Base-by-base conservation (phyloP, 1,140 invertebrate genomes). In the Bombus superbus region DNA sequence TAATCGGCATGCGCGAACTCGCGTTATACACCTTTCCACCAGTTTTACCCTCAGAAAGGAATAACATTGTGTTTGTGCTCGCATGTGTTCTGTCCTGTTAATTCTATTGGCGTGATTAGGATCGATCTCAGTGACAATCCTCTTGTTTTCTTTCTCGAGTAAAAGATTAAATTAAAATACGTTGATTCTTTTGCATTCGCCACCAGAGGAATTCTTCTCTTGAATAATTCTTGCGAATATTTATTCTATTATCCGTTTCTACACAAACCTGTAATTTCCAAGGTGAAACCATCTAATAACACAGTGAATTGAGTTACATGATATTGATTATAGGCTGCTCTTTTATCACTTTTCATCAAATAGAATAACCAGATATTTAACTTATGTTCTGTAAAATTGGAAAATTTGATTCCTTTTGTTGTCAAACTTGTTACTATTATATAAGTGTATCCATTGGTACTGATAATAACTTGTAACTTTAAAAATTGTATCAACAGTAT, bases 1-100 rank as follows among this genome's bases (percentile, higher is more conserved):
- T 73, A 81, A 57, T 71, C 78, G 47, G 80, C 44, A 64, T 44
- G 3, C 53, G 69, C 38, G 18, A n/a, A 64, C 22, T 42, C 68
- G 15, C 38, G 68, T 59, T 59, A 42, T 42, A n/a, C 72, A 22
- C 28, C 25, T 35, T 74, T 47, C 18, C 44, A 15, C 4, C 9
- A 1, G 18, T 69, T 69, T 35, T 28, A 32, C 32, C 42, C 25
- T 8, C 6, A 4, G 18, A n/a, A 80, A 69, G 32, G 8, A 69
- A 40, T 69, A 53, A 69, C 44, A 42, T 35, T 1, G 32, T 40
- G 25, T 81, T 81, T 42, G 35, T 18, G 22, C 35, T n/a, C 44
- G 66, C 42, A 4, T 47, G 2, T 35, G 15, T 8, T 18, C n/a
- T 0, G 25, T 59, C 22, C 74, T 28, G 53, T 81, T 73, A 40